Conservation (phyloP, 2,113 vertebrate genomes). For the Callocephalon fimbriatum region DNA sequence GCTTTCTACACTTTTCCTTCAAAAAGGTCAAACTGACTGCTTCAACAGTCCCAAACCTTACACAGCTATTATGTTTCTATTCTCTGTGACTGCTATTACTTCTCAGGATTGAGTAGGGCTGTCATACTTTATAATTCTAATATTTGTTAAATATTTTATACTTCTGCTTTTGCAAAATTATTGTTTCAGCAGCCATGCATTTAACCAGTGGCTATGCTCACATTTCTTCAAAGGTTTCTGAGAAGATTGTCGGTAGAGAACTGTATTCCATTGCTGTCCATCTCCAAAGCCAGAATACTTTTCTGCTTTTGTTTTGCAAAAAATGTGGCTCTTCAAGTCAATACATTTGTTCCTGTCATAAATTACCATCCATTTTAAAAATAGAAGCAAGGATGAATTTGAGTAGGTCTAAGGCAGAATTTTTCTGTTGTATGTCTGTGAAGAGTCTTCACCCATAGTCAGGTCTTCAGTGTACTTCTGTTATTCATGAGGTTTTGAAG, state of each 20-base stretch:
- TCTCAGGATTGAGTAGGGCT: neutral
- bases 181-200: neutral
- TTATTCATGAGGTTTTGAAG: neutral
- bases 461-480: neutral
- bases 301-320: neutral
- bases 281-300: neutral
- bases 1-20: neutral
- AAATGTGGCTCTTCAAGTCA: neutral
- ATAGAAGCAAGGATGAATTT: neutral
- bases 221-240: neutral
- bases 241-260: neutral
- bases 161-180: neutral
- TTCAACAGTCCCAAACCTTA: neutral
- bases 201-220: neutral
- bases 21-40: neutral
- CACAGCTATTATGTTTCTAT: neutral
- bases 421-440: neutral
- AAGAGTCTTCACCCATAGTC: fast-evolving
- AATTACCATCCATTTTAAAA: neutral
- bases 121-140: neutral
- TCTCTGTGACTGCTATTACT: neutral
- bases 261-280: neutral
- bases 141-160: neutral
- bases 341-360: neutral
- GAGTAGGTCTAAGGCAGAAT: neutral